Evolutionary conservation across 2,797 vertebrate genomes (phyloP).

Genomic region (Anniella stebbinsi): DNA sequence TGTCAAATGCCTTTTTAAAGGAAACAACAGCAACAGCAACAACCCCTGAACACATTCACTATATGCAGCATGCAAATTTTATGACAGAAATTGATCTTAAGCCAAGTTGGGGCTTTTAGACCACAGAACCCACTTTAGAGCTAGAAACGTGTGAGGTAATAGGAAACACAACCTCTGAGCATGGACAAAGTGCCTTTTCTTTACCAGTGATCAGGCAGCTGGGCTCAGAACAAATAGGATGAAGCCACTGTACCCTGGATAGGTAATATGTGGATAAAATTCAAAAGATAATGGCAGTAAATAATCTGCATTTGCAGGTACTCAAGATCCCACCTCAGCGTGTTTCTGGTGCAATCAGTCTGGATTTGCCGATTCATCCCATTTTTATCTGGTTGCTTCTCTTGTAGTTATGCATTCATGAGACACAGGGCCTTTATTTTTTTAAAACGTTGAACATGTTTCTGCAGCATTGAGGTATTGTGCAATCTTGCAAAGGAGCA

Average conservation of each 20-base stretch:
- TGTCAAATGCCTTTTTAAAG: background rate
- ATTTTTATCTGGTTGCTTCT: constrained; percentile 43
- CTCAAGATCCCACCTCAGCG: background rate
- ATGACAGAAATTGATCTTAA: background rate
- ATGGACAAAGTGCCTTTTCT: background rate
- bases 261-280: background rate
- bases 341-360: background rate
- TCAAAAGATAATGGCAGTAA: background rate
- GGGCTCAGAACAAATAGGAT: background rate
- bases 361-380: background rate
- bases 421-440: constrained; percentile 35
- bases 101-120: background rate
- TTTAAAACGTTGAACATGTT: constrained; percentile 40
- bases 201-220: no score
- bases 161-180: background rate
- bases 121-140: background rate
- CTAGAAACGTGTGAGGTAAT: background rate
- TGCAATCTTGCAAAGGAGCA: constrained; percentile 48
- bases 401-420: constrained; percentile 55
- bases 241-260: background rate
- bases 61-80: background rate
- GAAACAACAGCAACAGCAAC: background rate
- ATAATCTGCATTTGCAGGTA: background rate
- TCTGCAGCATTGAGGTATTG: constrained; percentile 42
- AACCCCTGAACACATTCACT: background rate